A percentile compares a stretch with the other conserved stretches of the same genome.
Evolutionary conservation across 2,888 invertebrate genomes (phyloP).

Genomic region (Artemia sinica): DNA sequence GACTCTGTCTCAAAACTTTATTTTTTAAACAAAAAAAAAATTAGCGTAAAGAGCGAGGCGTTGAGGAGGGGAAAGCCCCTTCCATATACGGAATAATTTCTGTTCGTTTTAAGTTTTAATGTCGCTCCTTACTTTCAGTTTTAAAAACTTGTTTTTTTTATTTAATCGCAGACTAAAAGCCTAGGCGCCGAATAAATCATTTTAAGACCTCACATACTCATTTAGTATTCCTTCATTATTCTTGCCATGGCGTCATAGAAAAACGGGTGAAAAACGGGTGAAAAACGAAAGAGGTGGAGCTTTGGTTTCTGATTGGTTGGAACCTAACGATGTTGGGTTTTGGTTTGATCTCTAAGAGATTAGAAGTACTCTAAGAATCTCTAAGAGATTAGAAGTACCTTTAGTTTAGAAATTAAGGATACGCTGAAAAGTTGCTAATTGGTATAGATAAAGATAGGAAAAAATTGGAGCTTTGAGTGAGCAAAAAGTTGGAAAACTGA

Average conservation of each 20-base stretch:
- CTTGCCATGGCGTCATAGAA: slow-evolving; percentile 1
- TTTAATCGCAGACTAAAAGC: slow-evolving; percentile 5
- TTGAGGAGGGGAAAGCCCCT: too few species aligned
- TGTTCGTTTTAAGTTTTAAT: too few species aligned
- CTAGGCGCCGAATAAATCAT: slow-evolving; percentile 11
- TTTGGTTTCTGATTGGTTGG: slow-evolving; percentile 2
- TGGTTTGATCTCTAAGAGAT: too few species aligned
- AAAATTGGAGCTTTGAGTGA: too few species aligned
- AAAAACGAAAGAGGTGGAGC: neutral
- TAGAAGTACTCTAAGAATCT: too few species aligned
- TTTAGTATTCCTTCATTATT: slow-evolving; percentile 5
- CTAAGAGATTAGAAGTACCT: slow-evolving; percentile 2
- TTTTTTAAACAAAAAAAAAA: too few species aligned
- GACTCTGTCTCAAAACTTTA: too few species aligned
- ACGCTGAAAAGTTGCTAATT: slow-evolving; percentile 5
- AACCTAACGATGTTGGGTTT: neutral
- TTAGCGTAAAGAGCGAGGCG: too few species aligned
- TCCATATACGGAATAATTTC: too few species aligned
- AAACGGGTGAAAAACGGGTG: too few species aligned
- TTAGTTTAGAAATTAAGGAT: slow-evolving; percentile 7
- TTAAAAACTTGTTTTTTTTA: neutral
- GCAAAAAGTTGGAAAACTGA: too few species aligned
- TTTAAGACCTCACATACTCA: slow-evolving; percentile 12
- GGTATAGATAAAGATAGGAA: neutral
- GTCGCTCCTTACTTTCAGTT: too few species aligned